These are phyloP conservation scores for Formicarius rufipectus DNA, from an alignment of 2,113 vertebrate genomes.

Conservation along the genomic window DNA sequence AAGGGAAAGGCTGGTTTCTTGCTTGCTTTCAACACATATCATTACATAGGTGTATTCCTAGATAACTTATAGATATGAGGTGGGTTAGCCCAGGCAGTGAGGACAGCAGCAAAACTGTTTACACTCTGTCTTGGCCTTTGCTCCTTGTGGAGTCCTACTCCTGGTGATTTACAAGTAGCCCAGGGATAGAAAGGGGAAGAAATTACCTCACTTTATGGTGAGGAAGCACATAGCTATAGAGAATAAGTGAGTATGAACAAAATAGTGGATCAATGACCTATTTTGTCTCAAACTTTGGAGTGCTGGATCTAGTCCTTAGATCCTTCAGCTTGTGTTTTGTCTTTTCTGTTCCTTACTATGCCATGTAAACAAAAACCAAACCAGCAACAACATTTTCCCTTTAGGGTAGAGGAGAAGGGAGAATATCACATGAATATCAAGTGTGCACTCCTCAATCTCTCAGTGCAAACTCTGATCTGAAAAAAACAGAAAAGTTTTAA, in stretches of 20 bases:
- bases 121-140: not conserved
- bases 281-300: not conserved
- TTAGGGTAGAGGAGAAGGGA: not conserved
- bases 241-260: not conserved
- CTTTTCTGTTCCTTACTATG: not conserved
- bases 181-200: not conserved
- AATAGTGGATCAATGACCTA: not conserved
- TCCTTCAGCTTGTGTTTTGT: not conserved
- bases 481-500: not conserved
- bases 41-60: not conserved
- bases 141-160: not conserved
- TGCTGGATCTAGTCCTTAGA: not conserved
- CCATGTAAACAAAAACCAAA: not conserved
- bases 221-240: not conserved
- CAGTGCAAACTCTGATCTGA: not conserved
- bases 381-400: not conserved
- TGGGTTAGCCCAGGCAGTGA: not conserved
- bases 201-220: not conserved
- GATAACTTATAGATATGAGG: not conserved
- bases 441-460: not conserved
- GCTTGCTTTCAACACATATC: not conserved
- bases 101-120: not conserved
- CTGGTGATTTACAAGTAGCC: not conserved
- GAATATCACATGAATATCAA: not conserved
- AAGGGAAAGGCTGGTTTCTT: not conserved